A percentile compares a stretch with the other conserved stretches of the same genome.
Evolutionary conservation across 2,797 vertebrate genomes (phyloP).

Genomic region (Nyctibius grandis): DNA sequence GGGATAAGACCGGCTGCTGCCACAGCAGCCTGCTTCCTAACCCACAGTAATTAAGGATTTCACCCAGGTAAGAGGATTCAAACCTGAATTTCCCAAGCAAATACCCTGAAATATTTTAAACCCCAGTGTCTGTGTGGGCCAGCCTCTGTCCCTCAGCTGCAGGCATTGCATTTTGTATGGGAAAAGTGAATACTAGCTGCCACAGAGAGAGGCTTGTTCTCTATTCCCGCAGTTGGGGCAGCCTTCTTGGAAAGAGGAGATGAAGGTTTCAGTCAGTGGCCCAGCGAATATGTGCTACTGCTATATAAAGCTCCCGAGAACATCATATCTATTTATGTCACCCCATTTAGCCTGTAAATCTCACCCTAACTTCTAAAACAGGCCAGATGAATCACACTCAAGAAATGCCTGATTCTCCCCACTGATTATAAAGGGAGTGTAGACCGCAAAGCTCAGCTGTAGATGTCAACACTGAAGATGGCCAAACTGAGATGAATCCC

Average conservation of each 20-base stretch:
- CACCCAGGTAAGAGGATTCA: neutral
- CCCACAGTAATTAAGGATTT: neutral
- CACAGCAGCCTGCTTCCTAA: neutral
- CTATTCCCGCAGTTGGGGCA: neutral
- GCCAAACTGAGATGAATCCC: neutral
- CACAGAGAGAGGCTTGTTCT: neutral
- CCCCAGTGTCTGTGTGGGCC: neutral
- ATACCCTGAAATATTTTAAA: neutral
- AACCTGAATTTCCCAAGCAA: neutral
- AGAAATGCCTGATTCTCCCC: conserved; percentile 28
- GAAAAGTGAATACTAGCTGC: neutral
- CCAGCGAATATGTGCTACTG: neutral
- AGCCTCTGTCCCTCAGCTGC: neutral
- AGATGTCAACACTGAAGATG: neutral
- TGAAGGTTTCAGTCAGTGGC: neutral
- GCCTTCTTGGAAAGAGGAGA: neutral
- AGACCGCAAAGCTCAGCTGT: neutral
- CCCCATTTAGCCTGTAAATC: conserved; percentile 37
- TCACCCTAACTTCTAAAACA: conserved; percentile 43
- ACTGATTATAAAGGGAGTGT: neutral
- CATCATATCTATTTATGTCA: conserved; percentile 39
- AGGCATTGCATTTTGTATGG: neutral
- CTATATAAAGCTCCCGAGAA: conserved; percentile 46
- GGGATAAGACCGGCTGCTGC: neutral
- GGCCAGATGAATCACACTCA: conserved; percentile 44